A percentile compares a stretch with the other conserved stretches of the same genome.
Conservation (phyloP, 2,888 invertebrate species). For the Lithodes maja region DNA sequence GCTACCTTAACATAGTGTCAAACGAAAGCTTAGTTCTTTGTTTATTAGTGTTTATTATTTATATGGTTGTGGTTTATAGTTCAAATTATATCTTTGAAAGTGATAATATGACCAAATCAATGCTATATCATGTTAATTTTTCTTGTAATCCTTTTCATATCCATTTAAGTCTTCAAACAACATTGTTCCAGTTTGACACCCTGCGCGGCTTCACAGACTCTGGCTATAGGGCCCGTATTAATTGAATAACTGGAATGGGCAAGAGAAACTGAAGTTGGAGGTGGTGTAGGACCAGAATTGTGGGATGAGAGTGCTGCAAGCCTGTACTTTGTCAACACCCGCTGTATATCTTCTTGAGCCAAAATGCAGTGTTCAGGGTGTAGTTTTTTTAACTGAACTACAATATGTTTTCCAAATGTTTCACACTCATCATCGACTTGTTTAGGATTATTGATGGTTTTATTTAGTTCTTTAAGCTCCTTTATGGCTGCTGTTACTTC, state of each 20-base stretch:
- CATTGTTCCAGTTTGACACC: no score
- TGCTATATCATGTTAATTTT: no score
- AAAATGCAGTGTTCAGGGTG: constrained; percentile 26
- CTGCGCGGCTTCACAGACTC: not conserved
- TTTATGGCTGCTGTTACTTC: constrained; percentile 38
- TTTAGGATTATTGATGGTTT: constrained; percentile 21
- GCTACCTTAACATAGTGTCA: no score
- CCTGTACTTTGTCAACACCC: constrained; percentile 35
- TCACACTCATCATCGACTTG: constrained; percentile 41
- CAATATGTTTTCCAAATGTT: constrained; percentile 39
- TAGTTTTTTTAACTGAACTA: constrained; percentile 38
- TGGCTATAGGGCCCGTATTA: not conserved
- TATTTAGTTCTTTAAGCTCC: constrained; percentile 40
- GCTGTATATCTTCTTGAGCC: constrained; percentile 42
- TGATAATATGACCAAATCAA: no score
- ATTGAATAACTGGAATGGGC: not conserved
- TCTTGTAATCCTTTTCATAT: no score
- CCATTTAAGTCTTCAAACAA: no score
- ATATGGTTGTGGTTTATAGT: not conserved
- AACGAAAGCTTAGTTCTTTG: no score
- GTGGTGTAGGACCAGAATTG: not conserved
- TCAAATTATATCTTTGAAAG: no score
- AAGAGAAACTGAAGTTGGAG: constrained; percentile 10
- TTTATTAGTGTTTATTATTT: not conserved
- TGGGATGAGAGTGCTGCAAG: constrained; percentile 26